phyloP scores from a whole-genome alignment of 2,113 vertebrate species.

The Sminthopsis crassicaudata region DNA sequence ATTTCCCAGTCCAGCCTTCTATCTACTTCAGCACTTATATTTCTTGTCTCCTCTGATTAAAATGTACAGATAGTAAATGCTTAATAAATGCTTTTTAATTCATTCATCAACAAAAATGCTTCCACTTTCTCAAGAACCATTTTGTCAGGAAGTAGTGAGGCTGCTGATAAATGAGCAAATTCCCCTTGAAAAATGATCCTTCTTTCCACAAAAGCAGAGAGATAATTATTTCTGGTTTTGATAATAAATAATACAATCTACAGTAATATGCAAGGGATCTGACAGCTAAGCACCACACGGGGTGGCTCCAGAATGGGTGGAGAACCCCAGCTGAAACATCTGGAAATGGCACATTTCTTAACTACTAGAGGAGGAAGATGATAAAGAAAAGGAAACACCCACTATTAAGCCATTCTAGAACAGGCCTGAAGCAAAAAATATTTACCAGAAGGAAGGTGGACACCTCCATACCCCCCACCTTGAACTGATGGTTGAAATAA shows the following conservation, averaged over 20 bases:
- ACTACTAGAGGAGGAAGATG: not conserved
- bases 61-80: not conserved
- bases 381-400: conserved; percentile 28
- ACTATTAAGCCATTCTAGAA: not conserved
- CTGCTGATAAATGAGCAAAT: not conserved
- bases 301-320: not conserved
- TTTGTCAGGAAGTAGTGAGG: not conserved
- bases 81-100: not conserved
- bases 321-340: not conserved
- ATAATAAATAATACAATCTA: not conserved
- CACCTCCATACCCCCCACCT: conserved; percentile 37
- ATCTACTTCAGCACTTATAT: not conserved
- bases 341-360: not conserved
- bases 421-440: not conserved
- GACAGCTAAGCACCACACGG: not conserved
- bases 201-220: not conserved
- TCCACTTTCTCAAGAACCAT: not conserved
- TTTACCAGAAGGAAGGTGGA: not conserved
- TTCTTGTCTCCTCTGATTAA: not conserved
- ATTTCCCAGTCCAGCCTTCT: not conserved
- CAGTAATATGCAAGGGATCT: not conserved
- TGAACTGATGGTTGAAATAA: conserved; percentile 7
- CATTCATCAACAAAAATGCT: not conserved
- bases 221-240: not conserved
- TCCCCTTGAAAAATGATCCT: not conserved